Base-by-base conservation (phyloP, 2,888 invertebrate genomes). In the Geotrupes spiniger region DNA sequence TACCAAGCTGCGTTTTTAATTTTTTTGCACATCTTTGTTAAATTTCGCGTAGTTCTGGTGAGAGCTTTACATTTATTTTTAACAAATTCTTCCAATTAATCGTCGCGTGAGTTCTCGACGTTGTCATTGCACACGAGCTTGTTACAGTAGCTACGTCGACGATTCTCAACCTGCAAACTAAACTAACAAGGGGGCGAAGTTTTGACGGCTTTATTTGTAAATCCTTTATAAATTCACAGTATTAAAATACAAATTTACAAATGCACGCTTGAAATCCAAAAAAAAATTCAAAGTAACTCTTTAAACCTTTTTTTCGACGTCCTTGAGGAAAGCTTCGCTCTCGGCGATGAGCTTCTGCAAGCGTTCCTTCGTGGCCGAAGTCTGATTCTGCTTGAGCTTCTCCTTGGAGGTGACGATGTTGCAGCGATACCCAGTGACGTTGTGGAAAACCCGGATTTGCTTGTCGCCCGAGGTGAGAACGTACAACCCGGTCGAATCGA, bases 361-460 rank as follows among this genome's bases (percentile, higher is more conserved):
- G 25, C 91, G 79, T 65, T 91, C 89, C 60, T 81, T 83, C 49
- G 87, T 85, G n/a, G 89, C 86, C 3, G 84, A 81, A 1, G 84
- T 83, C 56, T 82, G 81, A 46, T 78, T 78, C 47, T 79, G 74
- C 38, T 76, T 71, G 28, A 86, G 71, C 56, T 78, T 80, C 17
- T 72, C 69, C 55, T 72, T 74, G 8, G 78, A 74, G 3, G 73
- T 69, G 25, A 69, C 69, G 59, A 75, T 78, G 36, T 66, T 71
- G 57, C 71, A 74, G 45, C 77, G 75, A 61, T 81, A 81, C 3
- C 86, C 87, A n/a, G 84, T 78, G 4, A 87, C 76, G 62, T 93
- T 94, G 68, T 88, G 85, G 62, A 92, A 83, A 42, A 93, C 79
- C 29, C 87, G 78, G 8, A 93, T 82, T 38, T 84, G 84, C 55